phyloP scores from a whole-genome alignment of 1,140 invertebrate genomes.

The Sogatella furcifera region DNA sequence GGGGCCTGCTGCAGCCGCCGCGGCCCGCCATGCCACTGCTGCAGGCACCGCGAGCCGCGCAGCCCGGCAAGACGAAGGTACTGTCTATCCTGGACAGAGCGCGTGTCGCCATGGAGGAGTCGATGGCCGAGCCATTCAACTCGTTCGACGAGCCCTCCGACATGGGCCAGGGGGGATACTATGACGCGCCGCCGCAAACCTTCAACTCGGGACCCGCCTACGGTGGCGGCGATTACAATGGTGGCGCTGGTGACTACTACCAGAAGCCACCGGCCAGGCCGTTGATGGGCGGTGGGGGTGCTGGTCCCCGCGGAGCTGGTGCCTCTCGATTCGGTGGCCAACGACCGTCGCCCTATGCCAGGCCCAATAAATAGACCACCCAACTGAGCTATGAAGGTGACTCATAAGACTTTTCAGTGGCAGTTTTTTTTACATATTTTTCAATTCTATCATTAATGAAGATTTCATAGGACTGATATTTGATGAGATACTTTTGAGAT shows the following conservation, averaged over 20 bases:
- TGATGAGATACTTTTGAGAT: too few species aligned
- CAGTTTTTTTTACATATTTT: too few species aligned
- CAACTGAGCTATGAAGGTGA: too few species aligned
- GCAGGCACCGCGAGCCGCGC: conserved; percentile 15
- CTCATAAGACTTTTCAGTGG: too few species aligned
- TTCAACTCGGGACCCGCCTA: conserved; percentile 9
- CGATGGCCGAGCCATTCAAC: conserved; percentile 12
- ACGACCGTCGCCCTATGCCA: too few species aligned
- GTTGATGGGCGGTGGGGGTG: too few species aligned
- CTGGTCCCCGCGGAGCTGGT: too few species aligned
- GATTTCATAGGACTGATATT: too few species aligned
- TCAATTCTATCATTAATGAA: too few species aligned
- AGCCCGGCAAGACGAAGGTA: conserved; percentile 53
- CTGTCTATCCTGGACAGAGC: conserved; percentile 73
- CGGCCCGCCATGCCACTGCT: conserved; percentile 29
- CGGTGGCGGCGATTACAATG: conserved; percentile 9
- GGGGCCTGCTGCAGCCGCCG: conserved; percentile 29
- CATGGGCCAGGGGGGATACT: conserved; percentile 10
- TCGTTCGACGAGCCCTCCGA: conserved; percentile 1
- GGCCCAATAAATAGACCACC: too few species aligned
- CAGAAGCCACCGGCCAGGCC: not conserved
- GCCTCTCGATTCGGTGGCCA: too few species aligned
- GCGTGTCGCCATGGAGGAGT: conserved; percentile 54
- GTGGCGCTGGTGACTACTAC: conserved; percentile 2
- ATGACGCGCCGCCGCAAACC: conserved; percentile 7